Percentiles rank a stretch among this genome's conserved stretches.
phyloP scores from a whole-genome alignment of 2,113 vertebrate genomes.

The Myotis brandtii region DNA sequence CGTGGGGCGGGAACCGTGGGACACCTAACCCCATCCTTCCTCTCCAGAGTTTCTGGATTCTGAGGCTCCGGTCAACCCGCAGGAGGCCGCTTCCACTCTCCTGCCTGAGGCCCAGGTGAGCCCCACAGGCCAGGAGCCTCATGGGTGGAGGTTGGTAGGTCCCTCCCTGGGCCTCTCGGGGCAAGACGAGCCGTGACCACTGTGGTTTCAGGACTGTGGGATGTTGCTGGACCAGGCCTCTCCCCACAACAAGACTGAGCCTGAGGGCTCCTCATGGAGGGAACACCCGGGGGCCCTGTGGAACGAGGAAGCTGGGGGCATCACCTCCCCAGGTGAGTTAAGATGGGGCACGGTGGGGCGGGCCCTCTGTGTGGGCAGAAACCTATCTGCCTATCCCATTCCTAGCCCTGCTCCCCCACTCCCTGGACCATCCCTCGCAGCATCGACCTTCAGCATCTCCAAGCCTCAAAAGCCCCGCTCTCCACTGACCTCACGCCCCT shows the following conservation, averaged over 20 bases:
- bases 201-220: constrained; percentile 66
- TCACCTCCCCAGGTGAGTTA: constrained; percentile 67
- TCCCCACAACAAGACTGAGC: background rate
- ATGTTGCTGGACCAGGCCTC: background rate
- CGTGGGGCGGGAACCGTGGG: background rate
- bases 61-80: background rate
- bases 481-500: background rate
- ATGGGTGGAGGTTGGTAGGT: background rate
- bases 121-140: background rate
- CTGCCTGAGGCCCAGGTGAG: constrained; percentile 71
- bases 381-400: background rate
- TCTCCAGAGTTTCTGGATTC: constrained; percentile 63
- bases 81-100: constrained; percentile 14
- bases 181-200: background rate
- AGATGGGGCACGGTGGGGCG: background rate
- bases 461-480: background rate
- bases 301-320: constrained; percentile 34
- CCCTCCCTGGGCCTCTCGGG: background rate
- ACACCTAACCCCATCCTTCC: background rate
- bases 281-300: constrained; percentile 32
- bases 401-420: background rate
- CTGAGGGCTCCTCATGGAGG: constrained; percentile 14
- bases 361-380: background rate
- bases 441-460: background rate
- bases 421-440: background rate